phyloP scores from a whole-genome alignment of 2,888 invertebrate genomes.

The Agrotis segetum region DNA sequence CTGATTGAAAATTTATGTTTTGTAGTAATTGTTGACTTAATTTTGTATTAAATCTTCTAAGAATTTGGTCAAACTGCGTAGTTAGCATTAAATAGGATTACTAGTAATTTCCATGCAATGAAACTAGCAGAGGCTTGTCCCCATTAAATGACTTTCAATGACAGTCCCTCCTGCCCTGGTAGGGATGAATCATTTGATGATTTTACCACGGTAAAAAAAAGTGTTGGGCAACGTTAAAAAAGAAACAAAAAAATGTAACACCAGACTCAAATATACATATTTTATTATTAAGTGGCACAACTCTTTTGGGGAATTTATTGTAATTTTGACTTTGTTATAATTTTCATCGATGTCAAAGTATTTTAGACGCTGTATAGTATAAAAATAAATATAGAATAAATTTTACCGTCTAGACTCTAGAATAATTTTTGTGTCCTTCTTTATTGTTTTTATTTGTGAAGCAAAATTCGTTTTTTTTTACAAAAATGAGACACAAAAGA shows the following conservation, averaged over 20 bases:
- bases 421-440: not conserved
- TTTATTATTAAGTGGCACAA: too few species aligned
- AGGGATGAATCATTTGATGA: too few species aligned
- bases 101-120: too few species aligned
- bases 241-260: too few species aligned
- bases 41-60: not conserved
- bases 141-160: too few species aligned
- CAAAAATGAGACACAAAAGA: not conserved
- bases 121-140: too few species aligned
- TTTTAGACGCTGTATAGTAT: not conserved
- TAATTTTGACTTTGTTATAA: not conserved
- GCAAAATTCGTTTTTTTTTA: not conserved
- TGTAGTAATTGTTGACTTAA: conserved; percentile 7
- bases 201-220: too few species aligned
- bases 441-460: not conserved
- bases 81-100: not conserved
- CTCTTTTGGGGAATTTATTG: rapidly evolving
- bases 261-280: too few species aligned
- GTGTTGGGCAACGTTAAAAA: too few species aligned
- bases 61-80: not conserved
- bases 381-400: not conserved
- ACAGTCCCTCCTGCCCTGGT: too few species aligned
- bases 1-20: conserved; percentile 17
- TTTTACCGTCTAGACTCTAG: not conserved
- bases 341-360: not conserved